Evolutionary conservation across 2,888 invertebrate genomes (phyloP).

Genomic region (Macaria liturata): DNA sequence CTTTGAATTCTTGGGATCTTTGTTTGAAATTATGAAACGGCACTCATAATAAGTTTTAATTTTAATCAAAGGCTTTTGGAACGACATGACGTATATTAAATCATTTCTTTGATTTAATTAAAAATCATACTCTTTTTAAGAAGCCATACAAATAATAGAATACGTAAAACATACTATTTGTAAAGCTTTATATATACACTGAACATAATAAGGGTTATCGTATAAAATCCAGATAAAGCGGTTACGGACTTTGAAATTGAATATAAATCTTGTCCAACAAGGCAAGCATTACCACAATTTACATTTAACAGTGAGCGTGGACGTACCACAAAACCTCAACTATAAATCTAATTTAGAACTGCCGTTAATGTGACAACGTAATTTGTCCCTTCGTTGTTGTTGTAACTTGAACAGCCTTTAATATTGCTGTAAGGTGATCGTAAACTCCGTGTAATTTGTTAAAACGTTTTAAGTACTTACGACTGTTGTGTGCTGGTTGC

Average conservation of each 20-base stretch:
- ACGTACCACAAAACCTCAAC: constrained; percentile 25
- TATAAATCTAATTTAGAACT: constrained; percentile 46
- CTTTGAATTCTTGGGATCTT: no score
- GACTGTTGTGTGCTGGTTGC: no score
- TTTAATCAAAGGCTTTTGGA: no score
- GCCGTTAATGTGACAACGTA: constrained; percentile 34
- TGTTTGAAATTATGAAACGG: no score
- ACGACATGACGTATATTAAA: no score
- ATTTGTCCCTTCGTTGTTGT: constrained; percentile 34
- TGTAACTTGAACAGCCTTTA: constrained; percentile 8
- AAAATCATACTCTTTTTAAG: neutral
- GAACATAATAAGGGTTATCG: constrained; percentile 2
- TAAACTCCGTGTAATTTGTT: constrained; percentile 1
- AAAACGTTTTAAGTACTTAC: no score
- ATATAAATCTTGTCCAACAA: constrained; percentile 23
- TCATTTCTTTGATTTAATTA: neutral
- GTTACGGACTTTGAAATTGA: constrained; percentile 19
- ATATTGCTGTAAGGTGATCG: neutral
- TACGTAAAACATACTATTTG: no score
- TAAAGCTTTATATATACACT: no score
- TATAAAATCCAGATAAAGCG: constrained; percentile 21
- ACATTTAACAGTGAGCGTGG: constrained; percentile 40
- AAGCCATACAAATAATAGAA: no score
- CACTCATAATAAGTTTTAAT: no score
- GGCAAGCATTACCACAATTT: constrained; percentile 41